Base-by-base conservation (phyloP, 2,113 vertebrate species). In the Rhinolophus ferrumequinum region DNA sequence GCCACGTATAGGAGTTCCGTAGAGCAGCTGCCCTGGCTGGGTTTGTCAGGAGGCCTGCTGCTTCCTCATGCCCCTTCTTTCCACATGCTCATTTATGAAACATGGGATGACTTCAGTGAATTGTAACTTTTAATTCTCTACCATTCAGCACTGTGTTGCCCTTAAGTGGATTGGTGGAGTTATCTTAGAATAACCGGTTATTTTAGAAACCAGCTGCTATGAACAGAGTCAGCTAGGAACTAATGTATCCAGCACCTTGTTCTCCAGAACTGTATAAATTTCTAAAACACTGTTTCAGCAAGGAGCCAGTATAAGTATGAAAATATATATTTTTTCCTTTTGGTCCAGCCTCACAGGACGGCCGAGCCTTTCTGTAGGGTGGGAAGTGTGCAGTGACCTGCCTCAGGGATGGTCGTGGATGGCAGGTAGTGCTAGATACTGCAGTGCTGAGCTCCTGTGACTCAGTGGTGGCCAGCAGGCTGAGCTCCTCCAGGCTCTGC, bases 221-320 rank as follows among this genome's bases (percentile, higher is more conserved):
- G 92, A 94, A 41, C 24, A 58, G 81, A 96, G 80, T 88, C 21
- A n/a, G 83, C 69, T 95, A 93, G 96, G 97, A 96, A 8, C 93
- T 70, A 58, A 94, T 84, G 86, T 96, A 64, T 80, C 81, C 35
- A 81, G 91, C 60, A 19, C 8, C 69, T 90, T 88, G 77, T 97
- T 95, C 92, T 10, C 35, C 85, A 96, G 96, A 95, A 35, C 94
- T 90, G 95, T 96, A 66, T 96, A 58, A 30, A 35, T 94, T 87
- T 94, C 73, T 0, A 19, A 83, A 11, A 70, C 67, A 79, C 88
- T 97, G 86, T 95, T 96, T 95, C 44, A 69, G 76, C 88, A 70
- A 79, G 92, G 95, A 93, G 58, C 95, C 91, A 75, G 96, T 95
- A 35, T 47, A 89, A 96, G 54, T 90, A 62, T 70, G 87, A 90